Base-by-base conservation (phyloP, 2,797 vertebrate species). In the Meriones psammophilus region DNA sequence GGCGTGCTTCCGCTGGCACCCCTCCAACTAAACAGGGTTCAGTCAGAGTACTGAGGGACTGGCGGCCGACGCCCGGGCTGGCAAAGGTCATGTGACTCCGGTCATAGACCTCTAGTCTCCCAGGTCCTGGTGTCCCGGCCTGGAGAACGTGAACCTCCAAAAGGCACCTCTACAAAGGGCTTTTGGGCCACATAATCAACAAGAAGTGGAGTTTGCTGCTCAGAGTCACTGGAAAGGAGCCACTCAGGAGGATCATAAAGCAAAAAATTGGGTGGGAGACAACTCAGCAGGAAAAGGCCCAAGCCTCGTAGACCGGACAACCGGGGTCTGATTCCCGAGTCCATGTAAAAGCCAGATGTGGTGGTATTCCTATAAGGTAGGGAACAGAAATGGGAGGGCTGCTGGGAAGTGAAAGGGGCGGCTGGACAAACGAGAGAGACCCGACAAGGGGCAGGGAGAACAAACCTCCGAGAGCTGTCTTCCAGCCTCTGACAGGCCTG, bases 41-140 rank as follows among this genome's bases (percentile, higher is more conserved):
- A 24, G 18, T 66, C 69, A 30, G 39, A 68, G 46, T 24, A 22
- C 73, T 36, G 6, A 8, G 8, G n/a, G 26, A 26, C 83, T 14
- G 39, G 74, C 0, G 74, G 62, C 42, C 30, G 6, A 50, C 0
- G 0, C 92, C 74, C 7, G 0, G 30, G 54, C 39, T 50, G 10
- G 68, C 33, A 69, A 78, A 85, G 33, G 73, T 1, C 36, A 10
- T 9, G 15, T 7, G 17, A 76, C 24, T 56, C 26, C 26, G 74
- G 17, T 24, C 7, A 20, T 64, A n/a, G 14, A 33, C 8, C 36
- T 18, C 33, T 1, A n/a, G 24, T 60, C 84, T 93, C 83, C n/a
- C 9, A 36, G 58, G 56, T 30, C 20, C 12, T 42, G 8, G 20
- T 9, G 46, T 33, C 73, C 50, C 30, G 58, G 13, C 28, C 77